Conservation (phyloP, 2,888 invertebrate species). For the Melieria omissa region DNA sequence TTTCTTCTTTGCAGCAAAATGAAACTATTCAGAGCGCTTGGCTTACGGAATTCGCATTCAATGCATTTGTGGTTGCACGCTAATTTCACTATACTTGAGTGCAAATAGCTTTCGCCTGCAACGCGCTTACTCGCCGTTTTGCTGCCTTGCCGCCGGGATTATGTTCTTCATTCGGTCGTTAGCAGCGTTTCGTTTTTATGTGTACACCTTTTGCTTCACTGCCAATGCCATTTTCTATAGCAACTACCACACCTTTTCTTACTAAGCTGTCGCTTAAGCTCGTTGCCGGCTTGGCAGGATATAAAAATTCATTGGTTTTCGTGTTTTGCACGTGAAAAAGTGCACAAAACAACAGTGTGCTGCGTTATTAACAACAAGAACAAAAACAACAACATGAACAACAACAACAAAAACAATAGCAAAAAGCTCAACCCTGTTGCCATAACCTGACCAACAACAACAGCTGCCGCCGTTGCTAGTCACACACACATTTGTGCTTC, state of each 20-base stretch:
- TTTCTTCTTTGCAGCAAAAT: no score
- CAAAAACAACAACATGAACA: not conserved
- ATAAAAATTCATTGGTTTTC: conserved; percentile 36
- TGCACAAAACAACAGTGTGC: no score
- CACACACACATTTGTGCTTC: not conserved
- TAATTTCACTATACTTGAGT: conserved; percentile 35
- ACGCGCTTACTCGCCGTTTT: no score
- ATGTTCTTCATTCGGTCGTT: not conserved
- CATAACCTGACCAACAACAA: not conserved
- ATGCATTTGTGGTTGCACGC: conserved; percentile 27
- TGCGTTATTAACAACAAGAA: not conserved
- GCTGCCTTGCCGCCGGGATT: not conserved
- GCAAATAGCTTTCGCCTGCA: not conserved
- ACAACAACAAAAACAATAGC: not conserved
- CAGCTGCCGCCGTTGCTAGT: not conserved
- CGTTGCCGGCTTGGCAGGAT: conserved; percentile 3
- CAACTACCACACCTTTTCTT: not conserved
- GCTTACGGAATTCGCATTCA: not conserved
- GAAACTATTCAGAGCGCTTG: not conserved
- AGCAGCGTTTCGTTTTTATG: not conserved
- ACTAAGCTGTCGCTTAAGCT: not conserved
- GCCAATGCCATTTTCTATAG: not conserved
- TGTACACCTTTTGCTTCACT: not conserved
- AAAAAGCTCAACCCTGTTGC: not conserved
- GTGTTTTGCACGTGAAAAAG: conserved; percentile 9